These are phyloP conservation scores for Oryzias celebensis DNA, from an alignment of 2,113 vertebrate genomes.

Conservation along the genomic window DNA sequence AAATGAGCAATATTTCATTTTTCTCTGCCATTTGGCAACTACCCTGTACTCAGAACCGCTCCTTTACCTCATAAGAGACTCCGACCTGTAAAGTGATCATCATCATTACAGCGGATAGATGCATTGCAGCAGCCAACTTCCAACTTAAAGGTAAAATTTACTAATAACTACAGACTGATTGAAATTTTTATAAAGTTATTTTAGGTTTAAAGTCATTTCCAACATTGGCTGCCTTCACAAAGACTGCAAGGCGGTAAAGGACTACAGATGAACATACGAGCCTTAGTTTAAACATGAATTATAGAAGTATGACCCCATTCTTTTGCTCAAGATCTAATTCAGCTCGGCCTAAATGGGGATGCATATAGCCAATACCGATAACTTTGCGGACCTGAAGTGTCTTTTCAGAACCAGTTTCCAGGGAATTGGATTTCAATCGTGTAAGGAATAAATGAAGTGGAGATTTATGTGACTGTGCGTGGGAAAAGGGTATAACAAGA, in stretches of 20 bases:
- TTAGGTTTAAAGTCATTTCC: conserved; percentile 42
- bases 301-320: conserved; percentile 52
- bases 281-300: conserved; percentile 67
- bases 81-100: conserved; percentile 40
- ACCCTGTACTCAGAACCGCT: conserved; percentile 21
- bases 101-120: conserved; percentile 43
- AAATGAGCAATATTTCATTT: conserved; percentile 61
- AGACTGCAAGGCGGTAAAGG: conserved; percentile 23
- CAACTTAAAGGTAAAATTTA: conserved; percentile 31
- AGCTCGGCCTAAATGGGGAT: conserved; percentile 51
- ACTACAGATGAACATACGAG: conserved; percentile 60
- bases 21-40: conserved; percentile 35
- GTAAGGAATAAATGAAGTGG: conserved; percentile 60
- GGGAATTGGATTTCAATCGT: conserved; percentile 66
- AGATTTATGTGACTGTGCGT: conserved; percentile 65
- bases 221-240: conserved; percentile 18
- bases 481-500: conserved; percentile 57
- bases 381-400: conserved; percentile 55
- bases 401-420: conserved; percentile 64
- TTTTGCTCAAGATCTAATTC: conserved; percentile 56
- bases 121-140: conserved; percentile 18
- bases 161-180: conserved; percentile 45
- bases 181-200: conserved; percentile 38
- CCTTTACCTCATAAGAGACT: conserved; percentile 31
- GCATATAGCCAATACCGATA: conserved; percentile 55